Base-by-base conservation (phyloP, 2,797 vertebrate species). In the Sebastolobus alascanus region DNA sequence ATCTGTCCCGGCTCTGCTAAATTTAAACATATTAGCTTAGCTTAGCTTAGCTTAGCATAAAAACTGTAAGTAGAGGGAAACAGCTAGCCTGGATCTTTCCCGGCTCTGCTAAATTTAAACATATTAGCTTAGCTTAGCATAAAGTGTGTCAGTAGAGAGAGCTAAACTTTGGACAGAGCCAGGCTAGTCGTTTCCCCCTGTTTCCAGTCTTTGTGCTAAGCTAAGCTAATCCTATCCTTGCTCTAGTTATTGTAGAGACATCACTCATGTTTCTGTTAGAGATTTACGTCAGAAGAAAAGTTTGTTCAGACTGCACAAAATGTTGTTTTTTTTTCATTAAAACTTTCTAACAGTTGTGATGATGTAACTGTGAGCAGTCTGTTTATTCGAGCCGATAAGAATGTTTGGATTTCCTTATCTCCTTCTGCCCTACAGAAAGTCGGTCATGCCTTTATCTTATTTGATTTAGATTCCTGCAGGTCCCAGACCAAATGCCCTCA, bases 321-420 rank as follows among this genome's bases (percentile, higher is more conserved):
- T 50, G 8, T 50, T 8, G 8, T 50, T 50, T 50, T 18, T 50
- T 16, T 50, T 50, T 50, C 43, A 20, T 52, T 52, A 52, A 52
- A n/a, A 52, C 50, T 0, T 52, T 52, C 50, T 10, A 52, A 52
- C 50, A 52, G 20, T 52, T n/a, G 16, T 20, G 16, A 10, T 20
- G 43, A 10, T 8, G 31, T 6, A 16, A 33, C 27, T 61, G 22
- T 2, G n/a, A 58, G 20, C n/a, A 35, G 61, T 29, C 5, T 50
- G 46, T 58, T 78, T 43, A 7, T 54, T 40, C 25, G 5, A 52
- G 38, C 70, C 54, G 75, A 60, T 83, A 59, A 78, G 64, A 59
- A 52, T 54, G 64, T 58, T 64, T 58, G 63, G n/a, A 63, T 33
- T 50, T 27, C 40, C 59, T 65, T 43, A 75, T 70, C 60, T 2